Percentiles rank a stretch among this genome's conserved stretches.
These are phyloP conservation scores for Ptychodera flava DNA, from an alignment of 35 echinoderm and acorn worm species.

Conservation along the genomic window DNA sequence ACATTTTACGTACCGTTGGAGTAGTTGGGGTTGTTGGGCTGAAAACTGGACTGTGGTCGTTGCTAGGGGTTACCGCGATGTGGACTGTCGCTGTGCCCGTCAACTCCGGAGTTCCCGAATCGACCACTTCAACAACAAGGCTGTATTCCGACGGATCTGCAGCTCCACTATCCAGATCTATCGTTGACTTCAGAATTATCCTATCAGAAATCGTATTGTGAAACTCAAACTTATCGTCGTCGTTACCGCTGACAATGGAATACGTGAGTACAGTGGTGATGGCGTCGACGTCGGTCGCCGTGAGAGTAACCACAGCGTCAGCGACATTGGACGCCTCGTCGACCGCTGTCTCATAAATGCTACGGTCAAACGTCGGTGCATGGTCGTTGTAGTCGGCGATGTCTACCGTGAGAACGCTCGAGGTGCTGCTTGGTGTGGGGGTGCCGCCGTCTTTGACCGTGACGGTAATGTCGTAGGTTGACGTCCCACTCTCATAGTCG, in stretches of 20 bases:
- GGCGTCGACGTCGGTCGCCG: slow-evolving; percentile 64
- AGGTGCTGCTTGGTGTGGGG: slow-evolving; percentile 35
- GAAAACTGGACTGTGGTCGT: slow-evolving; percentile 80
- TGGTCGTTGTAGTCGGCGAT: slow-evolving; percentile 85
- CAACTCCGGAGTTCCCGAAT: slow-evolving; percentile 45
- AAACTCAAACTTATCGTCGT: slow-evolving; percentile 73
- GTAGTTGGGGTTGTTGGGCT: neutral
- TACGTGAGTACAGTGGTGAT: slow-evolving; percentile 58
- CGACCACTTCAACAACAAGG: slow-evolving; percentile 55
- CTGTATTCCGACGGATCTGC: slow-evolving; percentile 19
- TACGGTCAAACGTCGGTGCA: slow-evolving; percentile 45
- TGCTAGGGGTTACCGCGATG: slow-evolving; percentile 70
- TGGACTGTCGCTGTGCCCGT: slow-evolving; percentile 33
- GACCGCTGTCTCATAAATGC: slow-evolving; percentile 53
- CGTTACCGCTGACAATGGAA: slow-evolving; percentile 62
- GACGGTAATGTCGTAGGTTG: slow-evolving; percentile 54
- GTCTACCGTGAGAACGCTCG: slow-evolving; percentile 50
- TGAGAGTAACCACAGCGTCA: slow-evolving; percentile 57
- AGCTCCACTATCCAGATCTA: slow-evolving; percentile 57
- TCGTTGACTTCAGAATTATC: slow-evolving; percentile 38
- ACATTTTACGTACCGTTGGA: too few species aligned
- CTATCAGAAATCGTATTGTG: slow-evolving; percentile 34
- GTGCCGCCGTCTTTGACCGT: slow-evolving; percentile 65
- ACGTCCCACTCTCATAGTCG: slow-evolving; percentile 68
- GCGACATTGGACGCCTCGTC: slow-evolving; percentile 46